Evolutionary conservation across 2,113 vertebrate species (phyloP), one percentile per base, ranked within the genome.

Genomic region (Pseudopipra pipra): DNA sequence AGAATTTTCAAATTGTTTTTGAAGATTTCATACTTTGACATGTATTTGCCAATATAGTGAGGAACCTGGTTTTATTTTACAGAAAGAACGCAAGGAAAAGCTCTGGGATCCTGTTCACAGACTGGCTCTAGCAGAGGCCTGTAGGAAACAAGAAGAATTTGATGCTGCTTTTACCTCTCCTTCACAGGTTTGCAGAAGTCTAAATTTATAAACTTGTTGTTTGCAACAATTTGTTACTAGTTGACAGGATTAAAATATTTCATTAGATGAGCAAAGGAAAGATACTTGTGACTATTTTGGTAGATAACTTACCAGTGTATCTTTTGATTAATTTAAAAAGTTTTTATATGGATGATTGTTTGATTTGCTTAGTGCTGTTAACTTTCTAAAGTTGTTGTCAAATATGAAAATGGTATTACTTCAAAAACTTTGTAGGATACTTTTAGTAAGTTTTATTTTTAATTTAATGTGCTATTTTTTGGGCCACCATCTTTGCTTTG

Each of bases 31-130:
- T 78, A 33, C 25, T 61, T 63, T 12, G 55, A 14, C 9, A 3
- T 22, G 5, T 56, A 12, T 55, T 61, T 74, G 30, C 33, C 55
- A 71, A 9, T 41, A 4, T 63, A 24, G 56, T 61, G 44, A 58
- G 8, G 14, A 65, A 30, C 22, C 5, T 75, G 8, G 4, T 58
- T 94, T 83, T 93, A 19, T 95, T 28, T 93, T 95, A 28, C 97
- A 99, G 99, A 99, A 99, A 97, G 99, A 99, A 92, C 98, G 99
- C n/a, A 99, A 99, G 95, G 99, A 99, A 94, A 99, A 99, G 93
- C 97, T 98, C 55, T 99, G 99, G 99, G 99, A 99, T 96, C 99
- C 99, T 25, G 89, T 98, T 85, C 99, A 99, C 93, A 98, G 99
- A 95, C 97, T 98, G 68, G 98, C 98, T 28, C 95, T 99, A 19